Base-by-base conservation (phyloP, 1,140 invertebrate genomes). In the Ceratina australensis region DNA sequence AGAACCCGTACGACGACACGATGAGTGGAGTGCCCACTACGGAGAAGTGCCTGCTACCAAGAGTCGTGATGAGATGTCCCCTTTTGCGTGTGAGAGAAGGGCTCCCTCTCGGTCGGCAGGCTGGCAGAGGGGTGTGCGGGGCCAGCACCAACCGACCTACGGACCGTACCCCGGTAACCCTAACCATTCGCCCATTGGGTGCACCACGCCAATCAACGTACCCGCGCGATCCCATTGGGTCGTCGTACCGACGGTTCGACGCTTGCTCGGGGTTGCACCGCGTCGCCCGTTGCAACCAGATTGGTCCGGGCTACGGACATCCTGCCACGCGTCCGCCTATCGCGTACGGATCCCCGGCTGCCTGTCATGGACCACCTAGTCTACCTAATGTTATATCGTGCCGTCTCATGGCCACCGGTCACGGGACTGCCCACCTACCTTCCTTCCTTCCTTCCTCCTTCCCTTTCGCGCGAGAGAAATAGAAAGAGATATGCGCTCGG, bases 41-140 rank as follows among this genome's bases (percentile, higher is more conserved):
- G 87, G 88, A 92, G 89, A 92, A 92, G 90, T 91, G 90, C 89
- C 89, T 91, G 89, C 86, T 90, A 91, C 88, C 89, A 91, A 91
- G 90, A 91, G 87, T 91, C 89, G 88, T 89, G 89, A 91, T 90
- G 90, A 91, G 90, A 91, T 91, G 90, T 90, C 89, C 90, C 90
- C 90, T 91, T 90, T 91, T 89, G 89, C 90, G 86, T 90, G 87
- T 89, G 90, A 89, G 87, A 90, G 88, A 89, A 89, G 89, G 83
- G 85, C 86, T 88, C 83, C 85, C 82, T 78, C 80, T 85, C 83
- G 72, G 69, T 28, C 22, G 56, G 59, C 74, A 5, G 33, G 33
- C 33, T 3, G 33, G 33, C 57, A 42, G 66, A 56, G 72, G 73
- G 52, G 77, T 26, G 52, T 2, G 61, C 42, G 79, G 67, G 74